phyloP scores from a whole-genome alignment of 2,797 vertebrate species.

The Cryptoprocta ferox region DNA sequence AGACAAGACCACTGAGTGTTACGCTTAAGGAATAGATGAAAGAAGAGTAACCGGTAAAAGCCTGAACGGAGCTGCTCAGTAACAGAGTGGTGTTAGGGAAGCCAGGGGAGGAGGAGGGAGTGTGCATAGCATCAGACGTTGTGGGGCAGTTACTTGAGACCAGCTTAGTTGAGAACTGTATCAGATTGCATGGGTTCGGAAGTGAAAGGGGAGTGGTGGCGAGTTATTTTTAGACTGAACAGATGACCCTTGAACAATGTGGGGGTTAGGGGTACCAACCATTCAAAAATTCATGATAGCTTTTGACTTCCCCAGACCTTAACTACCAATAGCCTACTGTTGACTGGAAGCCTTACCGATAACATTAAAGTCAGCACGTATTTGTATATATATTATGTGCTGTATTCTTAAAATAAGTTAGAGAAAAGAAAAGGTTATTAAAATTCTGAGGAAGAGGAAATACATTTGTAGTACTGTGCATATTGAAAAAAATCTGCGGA shows the following conservation, averaged over 20 bases:
- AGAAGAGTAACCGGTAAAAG: neutral
- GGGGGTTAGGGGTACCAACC: neutral
- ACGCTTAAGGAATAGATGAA: neutral
- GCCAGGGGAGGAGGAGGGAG: neutral
- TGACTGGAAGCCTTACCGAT: neutral
- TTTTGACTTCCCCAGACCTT: neutral
- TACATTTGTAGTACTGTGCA: neutral
- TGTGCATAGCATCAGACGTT: neutral
- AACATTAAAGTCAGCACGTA: neutral
- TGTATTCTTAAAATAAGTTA: neutral
- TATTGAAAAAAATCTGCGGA: neutral
- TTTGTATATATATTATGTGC: neutral
- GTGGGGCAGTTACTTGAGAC: neutral
- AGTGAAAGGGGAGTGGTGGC: neutral
- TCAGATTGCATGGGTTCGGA: neutral
- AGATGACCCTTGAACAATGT: neutral
- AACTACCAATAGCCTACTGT: neutral
- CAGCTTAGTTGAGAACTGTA: neutral
- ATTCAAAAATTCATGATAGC: neutral
- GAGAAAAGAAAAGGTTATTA: neutral
- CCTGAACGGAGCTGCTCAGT: neutral
- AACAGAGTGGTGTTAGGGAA: neutral
- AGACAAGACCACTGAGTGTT: neutral
- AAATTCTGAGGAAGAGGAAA: neutral
- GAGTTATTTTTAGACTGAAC: neutral